Evolutionary conservation across 1,140 invertebrate genomes (phyloP).

Genomic region (Drosophila fuyamai): DNA sequence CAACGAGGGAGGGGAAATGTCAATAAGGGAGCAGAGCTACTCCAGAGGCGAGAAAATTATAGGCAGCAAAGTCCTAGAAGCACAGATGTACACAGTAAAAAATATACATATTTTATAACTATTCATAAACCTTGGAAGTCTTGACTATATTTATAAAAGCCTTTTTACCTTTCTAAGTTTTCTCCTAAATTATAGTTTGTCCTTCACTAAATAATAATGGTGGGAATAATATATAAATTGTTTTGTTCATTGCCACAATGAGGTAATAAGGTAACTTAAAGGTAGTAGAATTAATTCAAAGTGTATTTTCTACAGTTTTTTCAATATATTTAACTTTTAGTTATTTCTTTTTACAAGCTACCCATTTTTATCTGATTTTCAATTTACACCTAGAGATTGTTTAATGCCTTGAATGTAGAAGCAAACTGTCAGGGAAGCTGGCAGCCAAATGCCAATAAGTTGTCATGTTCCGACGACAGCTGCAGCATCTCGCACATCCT

Average conservation of each 20-base stretch:
- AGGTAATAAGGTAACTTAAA: too few species aligned
- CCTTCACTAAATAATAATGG: too few species aligned
- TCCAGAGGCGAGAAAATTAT: constrained; percentile 5
- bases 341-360: background rate
- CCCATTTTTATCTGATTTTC: constrained; percentile 44
- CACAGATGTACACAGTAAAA: background rate
- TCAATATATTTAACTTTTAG: constrained; percentile 28
- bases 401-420: constrained; percentile 27
- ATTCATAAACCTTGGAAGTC: too few species aligned
- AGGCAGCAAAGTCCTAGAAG: background rate
- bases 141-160: too few species aligned
- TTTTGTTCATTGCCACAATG: too few species aligned
- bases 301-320: constrained; percentile 5
- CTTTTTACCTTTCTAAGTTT: too few species aligned
- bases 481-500: constrained; percentile 55
- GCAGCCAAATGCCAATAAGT: constrained; percentile 60
- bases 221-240: too few species aligned
- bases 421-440: constrained; percentile 23
- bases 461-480: constrained; percentile 51
- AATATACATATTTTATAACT: background rate
- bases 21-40: constrained; percentile 46
- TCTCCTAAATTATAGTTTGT: too few species aligned
- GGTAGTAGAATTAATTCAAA: too few species aligned
- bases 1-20: constrained; percentile 39
- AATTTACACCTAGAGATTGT: constrained; percentile 50